phyloP scores from a whole-genome alignment of 1,140 invertebrate species.

The Bathynomus jamesi region DNA sequence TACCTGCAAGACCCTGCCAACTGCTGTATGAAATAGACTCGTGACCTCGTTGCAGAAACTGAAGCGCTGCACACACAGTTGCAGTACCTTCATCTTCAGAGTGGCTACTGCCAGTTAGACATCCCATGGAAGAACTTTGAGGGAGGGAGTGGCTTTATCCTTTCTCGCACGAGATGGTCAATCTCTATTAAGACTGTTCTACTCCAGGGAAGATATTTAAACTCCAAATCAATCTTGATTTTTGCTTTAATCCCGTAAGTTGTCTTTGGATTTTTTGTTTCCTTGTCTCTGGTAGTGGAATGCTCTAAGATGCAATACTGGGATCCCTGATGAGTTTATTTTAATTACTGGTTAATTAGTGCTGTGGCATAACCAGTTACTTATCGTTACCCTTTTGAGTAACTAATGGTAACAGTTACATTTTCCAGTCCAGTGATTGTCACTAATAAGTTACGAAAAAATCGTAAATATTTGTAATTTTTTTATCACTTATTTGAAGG shows the following conservation, averaged over 20 bases:
- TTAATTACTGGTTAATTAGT: no score
- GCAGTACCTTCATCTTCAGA: slow-evolving; percentile 83
- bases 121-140: slow-evolving; percentile 73
- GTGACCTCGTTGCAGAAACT: slow-evolving; percentile 91
- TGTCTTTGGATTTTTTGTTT: no score
- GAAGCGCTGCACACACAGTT: slow-evolving; percentile 79
- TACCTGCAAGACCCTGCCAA: slow-evolving; percentile 46
- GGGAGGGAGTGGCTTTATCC: slow-evolving; percentile 91
- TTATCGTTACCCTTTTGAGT: no score
- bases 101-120: slow-evolving; percentile 88
- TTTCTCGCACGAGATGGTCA: slow-evolving; percentile 89
- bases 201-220: slow-evolving; percentile 91
- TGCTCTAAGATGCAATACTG: no score
- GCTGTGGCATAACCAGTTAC: no score
- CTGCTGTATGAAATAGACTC: slow-evolving; percentile 79
- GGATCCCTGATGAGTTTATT: no score
- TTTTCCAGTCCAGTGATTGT: no score
- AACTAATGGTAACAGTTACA: no score
- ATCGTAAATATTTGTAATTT: no score
- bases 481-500: no score
- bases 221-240: slow-evolving; percentile 95
- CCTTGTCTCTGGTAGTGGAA: no score
- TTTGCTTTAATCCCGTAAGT: slow-evolving; percentile 63
- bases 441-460: no score
- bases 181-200: slow-evolving; percentile 94